Base-by-base conservation (phyloP, 2,113 vertebrate genomes). In the Nibea albiflora region DNA sequence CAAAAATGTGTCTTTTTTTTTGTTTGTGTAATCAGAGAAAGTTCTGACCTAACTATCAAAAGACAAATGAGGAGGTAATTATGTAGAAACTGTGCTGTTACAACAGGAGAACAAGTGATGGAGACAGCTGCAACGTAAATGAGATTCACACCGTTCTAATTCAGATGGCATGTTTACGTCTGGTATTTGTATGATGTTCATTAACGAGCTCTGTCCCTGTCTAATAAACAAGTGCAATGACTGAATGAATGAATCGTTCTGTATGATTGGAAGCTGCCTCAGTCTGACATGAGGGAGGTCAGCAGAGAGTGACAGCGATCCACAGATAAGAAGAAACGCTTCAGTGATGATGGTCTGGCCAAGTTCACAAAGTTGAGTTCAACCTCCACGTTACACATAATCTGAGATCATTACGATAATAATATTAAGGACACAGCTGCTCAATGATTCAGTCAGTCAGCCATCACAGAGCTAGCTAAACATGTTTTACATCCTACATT, bases 201-300 rank as follows among this genome's bases (percentile, higher is more conserved):
- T 35, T 35, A 35, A 35, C 7, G 7, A 8, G 35, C 35, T 35
- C 35, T 35, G 35, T 35, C 35, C 7, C 35, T 1, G 35, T 35
- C 35, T 35, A 8, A 35, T 35, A 35, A 35, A 73, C 26, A 49
- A 57, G 76, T 67, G 73, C 42, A 62, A 53, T 47, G 24, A 28
- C 42, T n/a, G 77, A 22, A 64, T 8, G 89, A 67, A 88, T 89
- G 73, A 78, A 85, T 64, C 46, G 56, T 83, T 85, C 81, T 24
- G 66, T 74, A 66, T 73, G n/a, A 26, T 75, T 11, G 26, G n/a
- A 53, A 57, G 61, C 74, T 74, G 31, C 42, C 52, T 60, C n/a
- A 49, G 57, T 49, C 42, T 81, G 66, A 72, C 31, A 19, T 6
- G 69, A 53, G 24, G 60, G 73, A 82, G 47, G 39, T 73, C 60